These are phyloP conservation scores for Hedya salicella DNA, from an alignment of 2,888 invertebrate species.

Conservation along the genomic window DNA sequence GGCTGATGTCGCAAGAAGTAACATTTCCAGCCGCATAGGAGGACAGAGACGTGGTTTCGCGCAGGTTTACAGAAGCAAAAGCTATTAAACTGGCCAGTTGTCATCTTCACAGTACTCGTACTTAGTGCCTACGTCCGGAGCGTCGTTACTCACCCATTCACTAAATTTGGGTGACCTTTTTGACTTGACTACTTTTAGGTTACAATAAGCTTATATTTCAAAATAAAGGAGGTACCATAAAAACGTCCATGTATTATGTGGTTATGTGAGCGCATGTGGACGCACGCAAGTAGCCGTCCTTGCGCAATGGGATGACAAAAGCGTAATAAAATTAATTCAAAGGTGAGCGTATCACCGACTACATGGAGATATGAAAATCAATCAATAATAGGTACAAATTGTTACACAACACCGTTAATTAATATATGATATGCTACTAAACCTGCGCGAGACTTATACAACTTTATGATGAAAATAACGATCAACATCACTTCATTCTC, in stretches of 20 bases:
- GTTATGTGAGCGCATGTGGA: constrained; percentile 38
- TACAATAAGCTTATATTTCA: not conserved
- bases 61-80: constrained; percentile 8
- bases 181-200: not conserved
- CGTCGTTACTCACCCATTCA: not conserved
- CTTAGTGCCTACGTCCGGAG: no score
- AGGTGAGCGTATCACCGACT: constrained; percentile 32
- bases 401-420: constrained; percentile 10
- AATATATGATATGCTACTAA: not conserved
- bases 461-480: no score
- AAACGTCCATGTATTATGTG: constrained; percentile 43
- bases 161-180: not conserved
- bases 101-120: not conserved
- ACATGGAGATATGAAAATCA: constrained; percentile 7
- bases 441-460: no score
- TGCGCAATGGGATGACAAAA: constrained; percentile 56
- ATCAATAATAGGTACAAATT: not conserved
- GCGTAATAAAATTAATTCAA: constrained; percentile 55
- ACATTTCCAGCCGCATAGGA: constrained; percentile 6
- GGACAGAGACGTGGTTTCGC: constrained; percentile 11
- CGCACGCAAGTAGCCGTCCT: constrained; percentile 45
- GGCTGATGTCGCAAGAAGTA: constrained; percentile 29
- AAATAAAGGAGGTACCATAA: constrained; percentile 42
- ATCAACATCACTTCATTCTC: no score
- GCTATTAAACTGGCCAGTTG: not conserved